A percentile compares a stretch with the other conserved stretches of the same genome.
These are phyloP conservation scores for Caenorhabditis sp. DNA, from an alignment of 2,888 invertebrate species.

Conservation along the genomic window DNA sequence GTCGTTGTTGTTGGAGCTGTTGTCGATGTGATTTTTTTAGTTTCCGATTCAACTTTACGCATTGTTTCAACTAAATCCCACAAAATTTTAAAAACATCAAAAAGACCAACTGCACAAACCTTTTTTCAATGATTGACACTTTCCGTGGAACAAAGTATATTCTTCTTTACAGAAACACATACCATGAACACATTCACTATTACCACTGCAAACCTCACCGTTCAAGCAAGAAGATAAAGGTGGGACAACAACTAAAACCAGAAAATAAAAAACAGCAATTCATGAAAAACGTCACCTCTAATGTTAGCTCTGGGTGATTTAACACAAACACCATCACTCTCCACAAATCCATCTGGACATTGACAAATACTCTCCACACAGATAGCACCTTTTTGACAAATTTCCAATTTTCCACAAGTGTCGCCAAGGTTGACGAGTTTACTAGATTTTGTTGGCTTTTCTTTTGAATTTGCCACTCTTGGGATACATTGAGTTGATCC, in stretches of 20 bases:
- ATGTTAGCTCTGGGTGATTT: constrained; percentile 30
- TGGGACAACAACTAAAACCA: constrained; percentile 45
- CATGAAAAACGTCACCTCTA: constrained; percentile 20
- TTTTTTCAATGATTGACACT: background rate
- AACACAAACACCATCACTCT: constrained; percentile 43
- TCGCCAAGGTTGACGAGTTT: constrained; percentile 39
- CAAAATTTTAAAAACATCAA: background rate
- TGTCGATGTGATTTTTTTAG: background rate
- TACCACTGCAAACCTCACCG: constrained; percentile 61
- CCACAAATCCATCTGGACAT: constrained; percentile 51
- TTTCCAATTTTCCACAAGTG: constrained; percentile 23
- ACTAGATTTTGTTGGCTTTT: constrained; percentile 14
- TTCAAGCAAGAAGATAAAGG: constrained; percentile 55
- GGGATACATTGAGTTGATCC: constrained; percentile 59
- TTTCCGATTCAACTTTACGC: background rate
- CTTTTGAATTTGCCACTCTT: constrained; percentile 24
- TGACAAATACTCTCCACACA: constrained; percentile 52
- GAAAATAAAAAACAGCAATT: background rate
- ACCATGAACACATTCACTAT: constrained; percentile 58
- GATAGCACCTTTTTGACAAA: constrained; percentile 48
- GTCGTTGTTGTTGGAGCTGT: background rate
- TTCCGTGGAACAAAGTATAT: constrained; percentile 48
- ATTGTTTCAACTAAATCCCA: background rate
- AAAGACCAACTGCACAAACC: too few species aligned
- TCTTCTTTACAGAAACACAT: constrained; percentile 58